Base-by-base conservation (phyloP, 2,888 invertebrate species). In the Chymomyza amoena region DNA sequence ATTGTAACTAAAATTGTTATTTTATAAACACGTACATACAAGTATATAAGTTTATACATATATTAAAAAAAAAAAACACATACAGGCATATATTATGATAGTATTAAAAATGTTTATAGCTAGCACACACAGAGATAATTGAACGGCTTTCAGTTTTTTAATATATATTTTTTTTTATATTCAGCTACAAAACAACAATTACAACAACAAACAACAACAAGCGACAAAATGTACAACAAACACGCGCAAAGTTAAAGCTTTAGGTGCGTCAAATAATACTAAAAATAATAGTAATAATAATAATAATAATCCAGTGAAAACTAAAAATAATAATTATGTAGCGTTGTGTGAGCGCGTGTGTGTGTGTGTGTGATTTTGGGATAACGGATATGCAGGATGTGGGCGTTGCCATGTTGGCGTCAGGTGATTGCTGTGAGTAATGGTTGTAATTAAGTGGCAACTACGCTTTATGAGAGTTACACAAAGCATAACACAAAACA, bases 361-460 rank as follows among this genome's bases (percentile, higher is more conserved):
- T 45, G 39, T 1, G 39, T 13, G 39, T 45, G 32, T 32, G 32
- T 32, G 32, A 25, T 32, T 6, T 32, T 7, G 15, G 15, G 51
- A 15, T 7, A 51, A 2, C 2, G 54, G 54, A 54, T 54, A 54
- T 54, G 54, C 54, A 54, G 54, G 18, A 18, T 16, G 52, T 52
- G 69, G 76, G 76, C 13, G 39, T 45, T 10, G 10, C 13, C 39
- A 45, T 72, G 74, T 73, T 75, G 84, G 39, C 39, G 39, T 45
- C 63, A 64, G 54, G 54, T 64, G 52, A 45, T 45, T 45, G 10
- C 39, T 45, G 81, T 87, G 84, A 84, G 85, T 84, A 84, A 84
- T 87, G 84, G 77, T 81, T 87, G 81, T 84, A 84, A 84, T 84
- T 84, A 87, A 84, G 87, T 84, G 81, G 79, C 81, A 80, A 79